Evolutionary conservation across 2,113 vertebrate genomes (phyloP).

Genomic region (Camelus bactrianus): DNA sequence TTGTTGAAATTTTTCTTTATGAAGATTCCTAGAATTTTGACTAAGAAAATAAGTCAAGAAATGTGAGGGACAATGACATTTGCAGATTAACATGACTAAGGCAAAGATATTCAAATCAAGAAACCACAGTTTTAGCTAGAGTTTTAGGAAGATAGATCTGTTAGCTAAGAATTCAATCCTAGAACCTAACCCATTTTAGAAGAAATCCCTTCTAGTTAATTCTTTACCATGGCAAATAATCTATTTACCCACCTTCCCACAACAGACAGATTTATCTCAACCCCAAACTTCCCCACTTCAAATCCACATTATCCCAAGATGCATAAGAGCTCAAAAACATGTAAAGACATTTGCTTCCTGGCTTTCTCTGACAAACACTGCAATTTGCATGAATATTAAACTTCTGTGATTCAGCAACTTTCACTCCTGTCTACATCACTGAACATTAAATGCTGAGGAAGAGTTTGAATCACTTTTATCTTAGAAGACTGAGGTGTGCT

Average conservation of each 20-base stretch:
- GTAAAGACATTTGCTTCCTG: slow-evolving; percentile 80
- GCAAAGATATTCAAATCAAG: neutral
- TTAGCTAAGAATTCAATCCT: slow-evolving; percentile 59
- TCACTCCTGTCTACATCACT: slow-evolving; percentile 70
- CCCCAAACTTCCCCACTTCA: neutral
- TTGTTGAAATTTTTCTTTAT: neutral
- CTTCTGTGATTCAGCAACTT: slow-evolving; percentile 87
- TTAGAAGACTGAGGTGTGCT: slow-evolving; percentile 60
- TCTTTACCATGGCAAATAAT: neutral
- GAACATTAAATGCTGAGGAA: slow-evolving; percentile 72
- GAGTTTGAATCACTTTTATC: slow-evolving; percentile 70
- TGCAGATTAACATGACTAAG: neutral
- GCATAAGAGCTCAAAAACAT: slow-evolving; percentile 63
- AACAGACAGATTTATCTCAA: neutral
- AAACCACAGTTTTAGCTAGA: neutral
- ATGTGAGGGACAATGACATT: neutral
- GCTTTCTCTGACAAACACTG: slow-evolving; percentile 83
- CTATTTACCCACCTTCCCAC: neutral
- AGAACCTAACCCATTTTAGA: slow-evolving; percentile 48
- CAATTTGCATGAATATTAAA: slow-evolving; percentile 86
- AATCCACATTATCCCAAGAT: slow-evolving; percentile 24
- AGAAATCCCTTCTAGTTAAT: slow-evolving; percentile 16
- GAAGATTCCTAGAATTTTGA: neutral
- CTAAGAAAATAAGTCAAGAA: neutral
- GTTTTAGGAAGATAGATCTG: slow-evolving; percentile 55